A percentile compares a stretch with the other conserved stretches of the same genome.
phyloP scores from a whole-genome alignment of 2,888 invertebrate genomes.

The Mythimna impura region DNA sequence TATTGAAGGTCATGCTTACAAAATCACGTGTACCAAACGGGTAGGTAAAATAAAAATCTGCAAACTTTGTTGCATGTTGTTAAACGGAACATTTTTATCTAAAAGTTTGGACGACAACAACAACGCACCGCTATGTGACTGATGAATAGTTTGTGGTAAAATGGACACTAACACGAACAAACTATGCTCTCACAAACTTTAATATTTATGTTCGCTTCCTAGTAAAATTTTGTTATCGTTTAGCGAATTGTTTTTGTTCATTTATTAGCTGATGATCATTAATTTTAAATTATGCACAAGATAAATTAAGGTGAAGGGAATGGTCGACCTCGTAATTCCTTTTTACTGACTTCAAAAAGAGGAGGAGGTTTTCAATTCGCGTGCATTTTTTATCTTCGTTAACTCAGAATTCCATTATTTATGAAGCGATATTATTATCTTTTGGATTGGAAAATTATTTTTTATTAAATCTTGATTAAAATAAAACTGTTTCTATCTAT shows the following conservation, averaged over 20 bases:
- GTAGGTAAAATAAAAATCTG: constrained; percentile 31
- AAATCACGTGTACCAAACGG: constrained; percentile 18
- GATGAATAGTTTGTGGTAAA: constrained; percentile 57
- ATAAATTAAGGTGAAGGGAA: neutral
- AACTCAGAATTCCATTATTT: too few species aligned
- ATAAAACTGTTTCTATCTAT: too few species aligned
- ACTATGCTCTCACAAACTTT: constrained; percentile 51
- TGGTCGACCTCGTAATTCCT: neutral
- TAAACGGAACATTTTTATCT: constrained; percentile 54
- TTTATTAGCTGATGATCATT: neutral
- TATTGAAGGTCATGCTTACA: constrained; percentile 42
- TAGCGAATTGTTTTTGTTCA: constrained; percentile 21
- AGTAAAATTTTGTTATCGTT: constrained; percentile 27
- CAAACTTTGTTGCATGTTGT: constrained; percentile 25
- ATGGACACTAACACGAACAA: constrained; percentile 48
- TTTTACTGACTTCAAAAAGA: neutral
- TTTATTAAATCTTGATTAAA: neutral
- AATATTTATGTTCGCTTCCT: constrained; percentile 27
- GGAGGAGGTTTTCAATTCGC: too few species aligned
- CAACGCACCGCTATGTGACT: constrained; percentile 38
- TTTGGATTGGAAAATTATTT: too few species aligned
- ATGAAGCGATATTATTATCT: too few species aligned
- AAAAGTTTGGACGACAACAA: constrained; percentile 46
- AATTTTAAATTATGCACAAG: constrained; percentile 1
- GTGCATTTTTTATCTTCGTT: too few species aligned